Evolutionary conservation across 2,888 invertebrate genomes (phyloP), one percentile per base, ranked within the genome.

Genomic region (Alloscopus bannaensis): DNA sequence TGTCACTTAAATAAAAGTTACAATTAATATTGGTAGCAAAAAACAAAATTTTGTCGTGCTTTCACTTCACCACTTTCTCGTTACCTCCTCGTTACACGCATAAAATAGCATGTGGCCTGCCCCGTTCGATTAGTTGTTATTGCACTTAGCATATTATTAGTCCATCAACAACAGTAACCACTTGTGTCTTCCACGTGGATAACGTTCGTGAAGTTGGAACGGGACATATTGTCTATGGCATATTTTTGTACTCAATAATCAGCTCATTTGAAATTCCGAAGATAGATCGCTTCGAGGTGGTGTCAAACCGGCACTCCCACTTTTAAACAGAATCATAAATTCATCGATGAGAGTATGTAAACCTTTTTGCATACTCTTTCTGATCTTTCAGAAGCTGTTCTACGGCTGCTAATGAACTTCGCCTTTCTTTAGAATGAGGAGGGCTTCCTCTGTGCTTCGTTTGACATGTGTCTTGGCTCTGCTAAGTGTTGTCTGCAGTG

Each of bases 251-350:
- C 36, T 36, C 6, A n/a, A n/a, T n/a, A n/a, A n/a, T n/a, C 36
- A 36, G 36, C 36, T 45, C 45, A 45, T 45, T 4, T 45, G 18
- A n/a, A 3, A n/a, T 45, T 45, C n/a, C 8, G 3, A 57, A 57
- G 16, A 18, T n/a, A n/a, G n/a, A n/a, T n/a, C n/a, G n/a, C n/a
- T n/a, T n/a, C n/a, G n/a, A n/a, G n/a, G n/a, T n/a, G 36, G 36
- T 62, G 62, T 11, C 22, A 24, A n/a, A 16, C 26, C n/a, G 31
- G 36, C 66, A 66, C 52, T 66, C 66, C 66, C 66, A 50, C 66
- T 52, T 57, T 68, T 57, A 55, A 55, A 40, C 52, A 29, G 40
- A 68, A n/a, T 40, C 55, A 68, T 68, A 55, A 68, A n/a, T 20
- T 55, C 3, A 55, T 47, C 57, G 57, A 68, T 68, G 68, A 68